These are phyloP conservation scores for Cebus imitator DNA, from an alignment of 2,113 vertebrate species.

Conservation along the genomic window DNA sequence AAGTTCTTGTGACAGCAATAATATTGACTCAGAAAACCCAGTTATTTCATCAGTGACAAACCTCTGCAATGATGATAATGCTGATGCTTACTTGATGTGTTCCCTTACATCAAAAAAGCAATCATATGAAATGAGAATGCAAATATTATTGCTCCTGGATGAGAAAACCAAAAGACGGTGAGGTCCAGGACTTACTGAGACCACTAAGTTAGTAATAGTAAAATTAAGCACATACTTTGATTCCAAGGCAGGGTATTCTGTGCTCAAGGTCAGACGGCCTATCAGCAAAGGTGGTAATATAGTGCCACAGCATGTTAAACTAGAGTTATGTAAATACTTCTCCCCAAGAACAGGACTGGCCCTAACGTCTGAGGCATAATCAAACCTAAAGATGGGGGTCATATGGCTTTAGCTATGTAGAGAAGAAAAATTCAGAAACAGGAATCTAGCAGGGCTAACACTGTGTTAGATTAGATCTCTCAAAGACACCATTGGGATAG, in stretches of 20 bases:
- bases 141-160: background rate
- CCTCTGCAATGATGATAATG: background rate
- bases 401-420: background rate
- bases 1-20: background rate
- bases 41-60: background rate
- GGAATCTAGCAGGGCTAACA: background rate
- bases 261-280: background rate
- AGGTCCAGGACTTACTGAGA: background rate
- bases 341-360: background rate
- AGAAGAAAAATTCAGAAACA: background rate
- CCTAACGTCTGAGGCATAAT: background rate
- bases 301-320: background rate
- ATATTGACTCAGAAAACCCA: background rate
- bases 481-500: background rate
- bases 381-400: background rate
- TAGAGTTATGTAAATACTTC: background rate
- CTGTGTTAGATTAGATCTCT: background rate
- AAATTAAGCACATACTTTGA: background rate
- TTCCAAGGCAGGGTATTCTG: background rate
- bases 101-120: background rate
- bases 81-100: background rate
- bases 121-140: background rate
- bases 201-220: background rate
- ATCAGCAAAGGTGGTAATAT: background rate
- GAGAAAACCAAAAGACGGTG: background rate